Evolutionary conservation across 2,888 invertebrate genomes (phyloP).

Genomic region (Tenodera sinensis): DNA sequence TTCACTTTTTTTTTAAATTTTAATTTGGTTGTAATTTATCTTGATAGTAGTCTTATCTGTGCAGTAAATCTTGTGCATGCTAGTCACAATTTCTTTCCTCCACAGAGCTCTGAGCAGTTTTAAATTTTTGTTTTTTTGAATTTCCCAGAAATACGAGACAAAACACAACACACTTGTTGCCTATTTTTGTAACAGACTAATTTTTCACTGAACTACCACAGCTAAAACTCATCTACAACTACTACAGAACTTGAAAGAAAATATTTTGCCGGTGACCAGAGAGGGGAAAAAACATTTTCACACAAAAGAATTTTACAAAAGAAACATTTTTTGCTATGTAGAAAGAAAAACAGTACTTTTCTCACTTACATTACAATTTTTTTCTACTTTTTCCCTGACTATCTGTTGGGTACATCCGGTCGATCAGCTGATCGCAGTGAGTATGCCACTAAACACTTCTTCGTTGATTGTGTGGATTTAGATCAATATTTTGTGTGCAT

Average conservation of each 20-base stretch:
- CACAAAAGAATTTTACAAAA: constrained; percentile 28
- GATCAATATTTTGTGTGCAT: constrained; percentile 18
- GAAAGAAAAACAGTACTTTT: constrained; percentile 32
- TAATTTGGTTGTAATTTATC: not conserved
- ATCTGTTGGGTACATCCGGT: constrained; percentile 65
- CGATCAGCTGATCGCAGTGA: constrained; percentile 66
- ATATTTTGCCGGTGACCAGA: constrained; percentile 25
- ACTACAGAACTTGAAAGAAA: not conserved
- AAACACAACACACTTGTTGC: constrained; percentile 7
- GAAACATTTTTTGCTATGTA: constrained; percentile 32
- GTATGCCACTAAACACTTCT: constrained; percentile 45
- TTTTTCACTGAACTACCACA: not conserved
- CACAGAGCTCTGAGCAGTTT: not conserved
- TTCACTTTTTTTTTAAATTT: not conserved
- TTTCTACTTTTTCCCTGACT: constrained; percentile 60
- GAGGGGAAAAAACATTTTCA: constrained; percentile 28
- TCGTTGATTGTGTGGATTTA: constrained; percentile 24
- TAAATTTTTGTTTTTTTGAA: constrained; percentile 25
- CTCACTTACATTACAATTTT: constrained; percentile 46
- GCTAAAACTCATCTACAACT: constrained; percentile 12
- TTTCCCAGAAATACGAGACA: not conserved
- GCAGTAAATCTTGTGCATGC: constrained; percentile 26
- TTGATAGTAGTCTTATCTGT: constrained; percentile 5
- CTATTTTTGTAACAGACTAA: constrained; percentile 18
- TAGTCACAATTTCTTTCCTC: constrained; percentile 18